Evolutionary conservation across 37 sponge, comb jelly and placozoan species (phyloP).

Genomic region (Cladorhizidae sp.): DNA sequence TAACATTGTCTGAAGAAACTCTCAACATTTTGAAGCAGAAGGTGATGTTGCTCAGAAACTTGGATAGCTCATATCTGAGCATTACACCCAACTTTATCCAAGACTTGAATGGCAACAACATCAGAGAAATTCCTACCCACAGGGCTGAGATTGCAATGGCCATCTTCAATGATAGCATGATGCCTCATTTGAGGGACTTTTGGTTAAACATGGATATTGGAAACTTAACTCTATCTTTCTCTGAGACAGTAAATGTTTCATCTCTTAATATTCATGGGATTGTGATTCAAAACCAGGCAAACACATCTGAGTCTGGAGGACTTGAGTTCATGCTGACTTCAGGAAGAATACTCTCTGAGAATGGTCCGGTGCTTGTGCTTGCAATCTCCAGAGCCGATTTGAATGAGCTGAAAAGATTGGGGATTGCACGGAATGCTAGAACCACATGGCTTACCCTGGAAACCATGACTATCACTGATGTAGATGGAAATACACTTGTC

Average conservation of each 20-base stretch:
- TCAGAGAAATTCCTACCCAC: slow-evolving; percentile 25
- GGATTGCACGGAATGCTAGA: slow-evolving; percentile 47
- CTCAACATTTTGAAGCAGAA: slow-evolving; percentile 78
- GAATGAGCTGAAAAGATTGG: slow-evolving; percentile 75
- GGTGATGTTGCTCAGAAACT: slow-evolving; percentile 36
- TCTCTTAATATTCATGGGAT: slow-evolving; percentile 48
- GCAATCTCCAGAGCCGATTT: slow-evolving; percentile 58
- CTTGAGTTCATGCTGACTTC: slow-evolving; percentile 33
- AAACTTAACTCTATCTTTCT: slow-evolving; percentile 66
- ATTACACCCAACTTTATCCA: slow-evolving; percentile 54
- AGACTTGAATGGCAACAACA: slow-evolving; percentile 85
- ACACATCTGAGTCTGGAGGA: slow-evolving; percentile 42
- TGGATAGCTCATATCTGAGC: slow-evolving; percentile 63
- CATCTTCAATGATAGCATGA: slow-evolving; percentile 60
- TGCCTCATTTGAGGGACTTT: slow-evolving; percentile 54
- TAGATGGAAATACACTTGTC: slow-evolving; percentile 50
- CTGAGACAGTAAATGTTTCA: slow-evolving; percentile 81
- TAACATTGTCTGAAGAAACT: slow-evolving; percentile 59
- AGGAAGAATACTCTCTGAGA: slow-evolving; percentile 37
- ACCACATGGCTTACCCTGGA: slow-evolving; percentile 59
- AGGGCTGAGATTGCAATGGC: slow-evolving; percentile 31
- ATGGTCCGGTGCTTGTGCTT: slow-evolving; percentile 63
- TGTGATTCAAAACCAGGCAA: slow-evolving; percentile 61
- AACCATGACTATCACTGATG: slow-evolving; percentile 39
- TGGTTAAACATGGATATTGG: slow-evolving; percentile 80